Base-by-base conservation (phyloP, 2,113 vertebrate species). In the Condylura cristata region DNA sequence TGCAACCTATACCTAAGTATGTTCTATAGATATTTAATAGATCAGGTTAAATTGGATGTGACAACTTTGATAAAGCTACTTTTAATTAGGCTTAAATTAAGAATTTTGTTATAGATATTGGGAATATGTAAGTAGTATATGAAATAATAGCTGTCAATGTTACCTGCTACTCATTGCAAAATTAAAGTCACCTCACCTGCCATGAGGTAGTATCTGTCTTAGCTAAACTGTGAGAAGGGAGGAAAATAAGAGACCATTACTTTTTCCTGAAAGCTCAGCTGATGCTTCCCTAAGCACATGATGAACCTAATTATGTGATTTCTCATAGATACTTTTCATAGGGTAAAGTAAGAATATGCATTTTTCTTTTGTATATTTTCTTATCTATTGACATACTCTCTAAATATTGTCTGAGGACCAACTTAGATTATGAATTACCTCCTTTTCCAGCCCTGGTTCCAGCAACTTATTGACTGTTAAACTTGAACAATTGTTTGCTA, bases 41-140 rank as follows among this genome's bases (percentile, higher is more conserved):
- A 48, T 78, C 30, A 32, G 20, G 5, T 86, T 10, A 85, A 83
- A 44, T 79, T 86, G 81, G 34, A 90, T 80, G 76, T 17, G 84
- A 79, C 6, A 71, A 22, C 4, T 84, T 93, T 37, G 79, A 37
- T 93, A 90, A 39, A 80, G 26, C 28, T 75, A 65, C 2, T 86
- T 93, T 90, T 86, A 85, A 70, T 66, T 85, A 84, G n/a, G 8
- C 26, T 51, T 81, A 66, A 80, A 72, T 88, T 72, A 93, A 92
- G 7, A 85, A 74, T 80, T 84, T 82, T 89, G 6, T 94, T 72
- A 84, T 30, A 85, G 48, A 34, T 81, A 76, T 39, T 70, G 17
- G 11, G 7, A 85, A 56, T 71, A 56, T 72, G 34, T 60, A 71
- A 89, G 83, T 84, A 70, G 30, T 58, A 10, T 86, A 66, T 71